phyloP scores from a whole-genome alignment of 2,797 vertebrate species.

The Centroberyx gerrardi region DNA sequence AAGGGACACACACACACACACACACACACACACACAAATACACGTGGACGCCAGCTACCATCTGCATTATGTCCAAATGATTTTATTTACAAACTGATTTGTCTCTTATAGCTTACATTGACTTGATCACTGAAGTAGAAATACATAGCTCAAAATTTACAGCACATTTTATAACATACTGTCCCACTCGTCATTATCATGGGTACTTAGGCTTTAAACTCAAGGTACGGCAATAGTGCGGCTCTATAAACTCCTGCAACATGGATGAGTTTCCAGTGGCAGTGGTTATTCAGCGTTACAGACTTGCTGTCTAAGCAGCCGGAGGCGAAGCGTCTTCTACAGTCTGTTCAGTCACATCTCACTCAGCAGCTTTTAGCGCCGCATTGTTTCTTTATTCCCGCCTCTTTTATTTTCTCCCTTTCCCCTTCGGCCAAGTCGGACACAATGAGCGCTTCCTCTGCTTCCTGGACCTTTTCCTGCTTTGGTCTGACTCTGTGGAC shows the following conservation, averaged over 20 bases:
- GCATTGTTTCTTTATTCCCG: slow-evolving; percentile 47
- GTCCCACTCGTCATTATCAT: not conserved
- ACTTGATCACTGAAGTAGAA: not conserved
- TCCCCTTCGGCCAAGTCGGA: slow-evolving; percentile 25
- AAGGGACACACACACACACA: not conserved
- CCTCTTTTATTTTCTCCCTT: slow-evolving; percentile 38
- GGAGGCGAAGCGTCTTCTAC: no score
- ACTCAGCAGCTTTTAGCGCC: not conserved
- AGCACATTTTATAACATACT: not conserved
- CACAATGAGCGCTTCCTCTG: slow-evolving; percentile 58
- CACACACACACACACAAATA: not conserved
- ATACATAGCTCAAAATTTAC: slow-evolving; percentile 4
- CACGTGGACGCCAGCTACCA: not conserved
- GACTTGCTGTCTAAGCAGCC: no score
- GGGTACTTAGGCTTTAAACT: not conserved
- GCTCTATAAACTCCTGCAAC: not conserved
- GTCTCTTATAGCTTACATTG: not conserved
- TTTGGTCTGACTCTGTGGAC: not conserved
- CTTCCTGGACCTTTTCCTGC: slow-evolving; percentile 52
- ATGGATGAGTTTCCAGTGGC: no score
- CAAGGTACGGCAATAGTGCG: not conserved
- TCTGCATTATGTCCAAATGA: not conserved
- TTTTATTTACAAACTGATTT: slow-evolving; percentile 12
- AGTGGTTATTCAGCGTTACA: no score
- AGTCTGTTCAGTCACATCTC: no score